Conservation (phyloP, 2,888 invertebrate species). For the Tiphia femorata region DNA sequence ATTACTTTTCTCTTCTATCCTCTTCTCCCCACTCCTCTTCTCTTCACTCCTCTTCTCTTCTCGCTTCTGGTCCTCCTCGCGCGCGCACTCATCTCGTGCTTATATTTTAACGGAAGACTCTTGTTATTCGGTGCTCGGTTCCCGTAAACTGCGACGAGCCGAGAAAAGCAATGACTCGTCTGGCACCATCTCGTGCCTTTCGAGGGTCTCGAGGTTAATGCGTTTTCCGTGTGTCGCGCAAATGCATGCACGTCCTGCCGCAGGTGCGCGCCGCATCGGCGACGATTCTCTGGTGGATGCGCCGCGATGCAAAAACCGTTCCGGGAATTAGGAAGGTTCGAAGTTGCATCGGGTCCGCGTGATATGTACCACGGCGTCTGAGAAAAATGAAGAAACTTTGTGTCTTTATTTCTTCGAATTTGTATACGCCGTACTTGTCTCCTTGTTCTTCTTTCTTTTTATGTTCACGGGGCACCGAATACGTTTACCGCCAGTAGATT, state of each 20-base stretch:
- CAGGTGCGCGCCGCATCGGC: neutral
- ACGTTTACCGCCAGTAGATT: too few relatives aligned
- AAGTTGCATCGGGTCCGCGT: too few relatives aligned
- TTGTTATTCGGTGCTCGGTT: neutral
- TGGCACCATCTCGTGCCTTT: neutral
- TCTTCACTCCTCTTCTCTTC: neutral
- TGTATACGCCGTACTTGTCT: too few relatives aligned
- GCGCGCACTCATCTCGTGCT: neutral
- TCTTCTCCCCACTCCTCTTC: neutral
- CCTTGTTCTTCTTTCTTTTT: too few relatives aligned
- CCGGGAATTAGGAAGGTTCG: too few relatives aligned
- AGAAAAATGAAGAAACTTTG: too few relatives aligned
- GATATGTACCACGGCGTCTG: neutral
- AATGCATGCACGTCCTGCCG: neutral
- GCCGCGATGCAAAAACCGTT: neutral
- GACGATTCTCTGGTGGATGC: neutral
- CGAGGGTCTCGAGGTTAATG: slow-evolving; percentile 4
- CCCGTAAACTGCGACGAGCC: neutral
- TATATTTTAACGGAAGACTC: neutral
- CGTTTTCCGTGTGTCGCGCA: neutral
- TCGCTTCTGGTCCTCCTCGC: neutral
- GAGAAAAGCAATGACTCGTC: too few relatives aligned
- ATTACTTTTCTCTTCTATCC: slow-evolving; percentile 10
- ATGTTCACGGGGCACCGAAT: too few relatives aligned
- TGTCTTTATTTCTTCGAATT: too few relatives aligned